phyloP scores from a whole-genome alignment of 2,113 vertebrate genomes.

The Eulemur rufifrons region DNA sequence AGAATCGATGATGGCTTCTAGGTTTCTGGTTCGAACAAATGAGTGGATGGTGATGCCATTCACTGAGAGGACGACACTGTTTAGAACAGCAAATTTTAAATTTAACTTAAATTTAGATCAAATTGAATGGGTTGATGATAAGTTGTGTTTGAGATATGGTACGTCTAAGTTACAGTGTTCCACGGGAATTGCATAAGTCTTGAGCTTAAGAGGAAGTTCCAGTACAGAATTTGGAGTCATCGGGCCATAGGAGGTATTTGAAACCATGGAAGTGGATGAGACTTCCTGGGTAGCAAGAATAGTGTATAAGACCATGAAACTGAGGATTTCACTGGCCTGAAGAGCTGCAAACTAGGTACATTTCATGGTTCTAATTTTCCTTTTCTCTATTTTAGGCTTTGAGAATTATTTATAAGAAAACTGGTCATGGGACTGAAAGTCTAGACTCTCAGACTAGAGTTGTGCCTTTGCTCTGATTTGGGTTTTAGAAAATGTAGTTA shows the following conservation, averaged over 20 bases:
- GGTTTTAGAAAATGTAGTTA: background rate
- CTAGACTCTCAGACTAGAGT: background rate
- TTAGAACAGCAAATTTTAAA: background rate
- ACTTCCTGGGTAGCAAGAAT: background rate
- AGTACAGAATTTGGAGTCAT: background rate
- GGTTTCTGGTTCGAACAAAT: background rate
- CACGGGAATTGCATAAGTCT: background rate
- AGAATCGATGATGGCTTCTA: background rate
- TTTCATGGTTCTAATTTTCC: background rate
- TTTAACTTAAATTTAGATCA: too few species aligned
- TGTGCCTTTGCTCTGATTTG: background rate
- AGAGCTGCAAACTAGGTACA: background rate
- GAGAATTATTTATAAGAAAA: background rate
- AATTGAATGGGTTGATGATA: background rate
- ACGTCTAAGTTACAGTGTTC: background rate
- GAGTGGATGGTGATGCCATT: background rate
- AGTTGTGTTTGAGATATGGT: background rate
- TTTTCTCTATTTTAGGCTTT: background rate
- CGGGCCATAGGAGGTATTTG: background rate
- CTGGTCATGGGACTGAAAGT: background rate
- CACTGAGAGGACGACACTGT: background rate
- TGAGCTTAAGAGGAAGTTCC: background rate
- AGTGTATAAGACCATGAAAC: background rate
- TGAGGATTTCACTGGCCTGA: background rate
- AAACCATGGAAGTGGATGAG: background rate